Conservation (phyloP, 2,888 invertebrate species). For the Chrysomela aeneicollis region DNA sequence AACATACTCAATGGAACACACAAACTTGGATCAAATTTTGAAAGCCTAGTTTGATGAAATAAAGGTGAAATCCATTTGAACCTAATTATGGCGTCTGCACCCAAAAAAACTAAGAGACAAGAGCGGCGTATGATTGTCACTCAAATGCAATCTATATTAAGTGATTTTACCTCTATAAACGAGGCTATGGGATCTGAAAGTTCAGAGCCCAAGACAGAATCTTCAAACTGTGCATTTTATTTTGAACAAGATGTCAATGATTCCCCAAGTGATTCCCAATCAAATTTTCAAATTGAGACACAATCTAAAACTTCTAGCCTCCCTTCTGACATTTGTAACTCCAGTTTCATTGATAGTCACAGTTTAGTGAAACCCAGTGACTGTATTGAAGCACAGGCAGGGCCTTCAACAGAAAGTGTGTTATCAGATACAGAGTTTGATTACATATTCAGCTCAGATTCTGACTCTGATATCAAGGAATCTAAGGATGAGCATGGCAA, state of each 20-base stretch:
- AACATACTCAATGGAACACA: too few species aligned
- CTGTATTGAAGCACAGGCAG: constrained; percentile 21
- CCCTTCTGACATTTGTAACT: constrained; percentile 6
- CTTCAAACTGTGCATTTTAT: constrained; percentile 13
- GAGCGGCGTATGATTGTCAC: constrained; percentile 11
- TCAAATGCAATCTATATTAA: constrained; percentile 16
- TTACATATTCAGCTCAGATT: constrained; percentile 20
- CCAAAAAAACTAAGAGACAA: constrained; percentile 11
- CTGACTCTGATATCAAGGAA: constrained; percentile 20
- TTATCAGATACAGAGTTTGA: constrained; percentile 11
- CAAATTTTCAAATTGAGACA: constrained; percentile 12
- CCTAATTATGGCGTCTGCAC: neutral
- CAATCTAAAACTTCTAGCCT: constrained; percentile 10
- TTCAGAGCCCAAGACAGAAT: constrained; percentile 9
- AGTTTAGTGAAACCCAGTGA: constrained; percentile 10
- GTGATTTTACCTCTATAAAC: constrained; percentile 17
- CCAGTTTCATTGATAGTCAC: constrained; percentile 10
- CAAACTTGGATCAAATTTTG: too few species aligned
- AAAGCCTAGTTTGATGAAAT: too few species aligned
- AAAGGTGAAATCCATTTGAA: neutral
- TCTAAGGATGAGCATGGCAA: constrained; percentile 20
- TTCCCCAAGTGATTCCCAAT: constrained; percentile 14
- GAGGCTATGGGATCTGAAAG: constrained; percentile 12
- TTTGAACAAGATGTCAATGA: constrained; percentile 13
- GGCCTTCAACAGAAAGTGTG: constrained; percentile 21